Conservation (phyloP, 2,797 vertebrate species). For the Neosilurus mollespiculum region DNA sequence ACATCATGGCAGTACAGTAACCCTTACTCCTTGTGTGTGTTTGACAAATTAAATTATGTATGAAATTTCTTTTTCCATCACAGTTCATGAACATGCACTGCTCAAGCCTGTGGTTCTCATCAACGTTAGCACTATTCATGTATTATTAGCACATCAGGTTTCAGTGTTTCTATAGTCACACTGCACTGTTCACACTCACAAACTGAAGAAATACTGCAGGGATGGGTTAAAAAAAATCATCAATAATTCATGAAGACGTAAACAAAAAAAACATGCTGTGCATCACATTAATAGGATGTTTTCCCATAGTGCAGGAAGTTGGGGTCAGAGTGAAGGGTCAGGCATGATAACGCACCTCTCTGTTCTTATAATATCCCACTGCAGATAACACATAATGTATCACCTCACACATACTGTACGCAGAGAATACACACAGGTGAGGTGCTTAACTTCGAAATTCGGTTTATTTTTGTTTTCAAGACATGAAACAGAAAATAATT, state of each 20-base stretch:
- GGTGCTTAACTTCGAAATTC: background rate
- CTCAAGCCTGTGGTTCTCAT: background rate
- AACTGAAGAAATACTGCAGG: background rate
- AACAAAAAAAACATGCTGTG: background rate
- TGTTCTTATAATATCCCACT: background rate
- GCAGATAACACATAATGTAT: background rate
- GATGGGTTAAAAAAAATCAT: background rate
- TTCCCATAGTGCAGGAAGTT: background rate
- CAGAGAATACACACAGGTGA: background rate
- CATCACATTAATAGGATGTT: background rate
- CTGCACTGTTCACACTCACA: background rate
- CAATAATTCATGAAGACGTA: background rate
- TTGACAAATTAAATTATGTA: too few relatives aligned
- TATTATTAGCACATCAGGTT: background rate
- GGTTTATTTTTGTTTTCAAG: conserved; percentile 5
- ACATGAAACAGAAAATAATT: background rate
- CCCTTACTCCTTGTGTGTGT: too few relatives aligned
- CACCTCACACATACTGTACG: background rate
- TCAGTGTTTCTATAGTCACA: background rate
- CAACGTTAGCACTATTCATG: background rate
- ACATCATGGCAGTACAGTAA: too few relatives aligned
- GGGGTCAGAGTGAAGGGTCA: background rate
- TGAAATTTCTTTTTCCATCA: background rate
- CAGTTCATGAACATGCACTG: background rate
- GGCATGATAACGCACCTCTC: background rate